A percentile compares a stretch with the other conserved stretches of the same genome.
Conservation (phyloP, 2,113 vertebrate species). For the Columba livia region DNA sequence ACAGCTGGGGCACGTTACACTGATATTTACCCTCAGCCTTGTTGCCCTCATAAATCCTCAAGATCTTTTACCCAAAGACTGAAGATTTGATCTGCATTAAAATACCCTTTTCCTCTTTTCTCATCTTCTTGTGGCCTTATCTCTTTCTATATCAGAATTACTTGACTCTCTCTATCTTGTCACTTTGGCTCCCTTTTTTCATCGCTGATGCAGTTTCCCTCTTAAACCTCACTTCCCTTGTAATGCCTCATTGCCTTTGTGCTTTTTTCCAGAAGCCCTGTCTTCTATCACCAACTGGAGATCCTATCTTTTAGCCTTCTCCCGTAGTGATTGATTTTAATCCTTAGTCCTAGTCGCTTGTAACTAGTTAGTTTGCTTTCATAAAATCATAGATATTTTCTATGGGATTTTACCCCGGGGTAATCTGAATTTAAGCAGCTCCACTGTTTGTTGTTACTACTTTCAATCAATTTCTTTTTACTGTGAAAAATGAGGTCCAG, state of each 20-base stretch:
- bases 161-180: not conserved
- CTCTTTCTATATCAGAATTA: not conserved
- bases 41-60: not conserved
- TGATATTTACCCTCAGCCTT: not conserved
- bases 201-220: not conserved
- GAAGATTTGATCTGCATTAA: not conserved
- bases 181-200: not conserved
- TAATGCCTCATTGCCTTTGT: not conserved
- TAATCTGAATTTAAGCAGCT: not conserved
- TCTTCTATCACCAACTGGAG: not conserved
- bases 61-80: not conserved
- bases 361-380: slow-evolving; percentile 24
- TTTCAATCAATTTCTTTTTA: not conserved
- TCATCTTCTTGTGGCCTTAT: not conserved
- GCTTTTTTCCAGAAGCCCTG: not conserved
- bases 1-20: not conserved
- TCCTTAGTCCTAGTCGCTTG: not conserved
- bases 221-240: not conserved
- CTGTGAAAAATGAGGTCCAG: not conserved
- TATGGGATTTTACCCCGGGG: not conserved
- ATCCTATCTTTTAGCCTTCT: not conserved
- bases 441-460: not conserved
- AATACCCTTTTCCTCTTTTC: not conserved
- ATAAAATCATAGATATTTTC: not conserved
- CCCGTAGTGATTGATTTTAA: not conserved